These are phyloP conservation scores for Diarsia rubi DNA, from an alignment of 2,888 invertebrate genomes.

Conservation along the genomic window DNA sequence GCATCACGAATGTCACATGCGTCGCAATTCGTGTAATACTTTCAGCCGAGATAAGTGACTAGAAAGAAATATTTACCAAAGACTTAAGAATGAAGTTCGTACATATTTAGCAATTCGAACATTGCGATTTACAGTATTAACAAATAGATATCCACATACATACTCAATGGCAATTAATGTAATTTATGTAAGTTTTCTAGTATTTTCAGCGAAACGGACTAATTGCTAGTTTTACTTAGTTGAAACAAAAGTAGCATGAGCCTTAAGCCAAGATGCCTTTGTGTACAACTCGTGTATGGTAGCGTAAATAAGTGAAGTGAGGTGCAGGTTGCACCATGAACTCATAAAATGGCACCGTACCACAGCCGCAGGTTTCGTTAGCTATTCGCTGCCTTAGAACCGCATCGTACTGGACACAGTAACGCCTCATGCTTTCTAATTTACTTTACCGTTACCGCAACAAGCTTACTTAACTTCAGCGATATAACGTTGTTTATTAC, in stretches of 20 bases:
- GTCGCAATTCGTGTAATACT: conserved; percentile 40
- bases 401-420: conserved; percentile 43
- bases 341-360: conserved; percentile 15
- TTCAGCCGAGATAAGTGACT: conserved; percentile 23
- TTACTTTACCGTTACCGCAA: conserved; percentile 57
- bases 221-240: neutral
- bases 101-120: conserved; percentile 9
- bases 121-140: neutral
- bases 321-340: conserved; percentile 2
- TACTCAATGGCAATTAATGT: neutral
- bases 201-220: neutral
- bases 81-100: conserved; percentile 9
- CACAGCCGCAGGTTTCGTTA: conserved; percentile 52
- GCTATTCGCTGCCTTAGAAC: conserved; percentile 22
- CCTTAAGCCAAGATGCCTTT: neutral
- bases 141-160: neutral
- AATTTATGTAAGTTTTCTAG: conserved; percentile 11
- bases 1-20: conserved; percentile 35
- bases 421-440: conserved; percentile 71
- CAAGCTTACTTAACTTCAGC: conserved; percentile 59
- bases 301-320: neutral
- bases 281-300: neutral
- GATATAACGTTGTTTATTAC: conserved; percentile 39
- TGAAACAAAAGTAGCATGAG: neutral
- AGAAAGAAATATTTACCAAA: conserved; percentile 33